Evolutionary conservation across 2,797 vertebrate genomes (phyloP), one percentile per base, ranked within the genome.

Genomic region (Brachyalestes nurse): DNA sequence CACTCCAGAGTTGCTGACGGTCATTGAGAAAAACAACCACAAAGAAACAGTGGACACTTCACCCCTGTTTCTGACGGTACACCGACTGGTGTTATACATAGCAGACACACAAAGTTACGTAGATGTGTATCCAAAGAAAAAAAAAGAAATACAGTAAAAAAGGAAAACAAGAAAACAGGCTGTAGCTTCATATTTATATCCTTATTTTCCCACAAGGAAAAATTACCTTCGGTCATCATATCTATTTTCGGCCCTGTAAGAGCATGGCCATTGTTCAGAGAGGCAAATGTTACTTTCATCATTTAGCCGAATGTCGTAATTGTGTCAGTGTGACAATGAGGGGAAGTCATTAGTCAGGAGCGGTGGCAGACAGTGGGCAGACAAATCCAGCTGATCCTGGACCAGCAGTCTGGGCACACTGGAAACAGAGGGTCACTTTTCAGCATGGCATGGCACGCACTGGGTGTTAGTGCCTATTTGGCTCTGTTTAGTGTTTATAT

Each of bases 331-430:
- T 85, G 87, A 95, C 94, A 95, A 94, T 93, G 84, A 87, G 77
- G 70, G 94, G 94, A 95, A 95, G 89, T 88, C 90, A 87, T 95
- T 94, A 91, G 87, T 95, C 93, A 94, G 67, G 81, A 80, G 61
- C 51, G 60, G 75, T 88, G 84, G 83, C 89, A 55, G 82, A 89
- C 85, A 49, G 84, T 71, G 73, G 81, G 82, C 69, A 80, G 78
- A 45, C 74, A 5, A 28, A 58, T 55, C 17, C 58, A 21, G 58
- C 67, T 70, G 67, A 70, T 70, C 67, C 67, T 51, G 28, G 70
- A 75, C 67, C 80, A 64, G 70, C 51, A 17, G 70, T 72, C 70
- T 57, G 49, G 70, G 49, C 58, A 72, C 34, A 71, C 5, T 51
- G 45, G 7, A 4, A 14, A 25, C 14, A 34, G 61, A 17, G 51